Conservation (phyloP, 1,140 invertebrate species). For the Magallana gigas region DNA sequence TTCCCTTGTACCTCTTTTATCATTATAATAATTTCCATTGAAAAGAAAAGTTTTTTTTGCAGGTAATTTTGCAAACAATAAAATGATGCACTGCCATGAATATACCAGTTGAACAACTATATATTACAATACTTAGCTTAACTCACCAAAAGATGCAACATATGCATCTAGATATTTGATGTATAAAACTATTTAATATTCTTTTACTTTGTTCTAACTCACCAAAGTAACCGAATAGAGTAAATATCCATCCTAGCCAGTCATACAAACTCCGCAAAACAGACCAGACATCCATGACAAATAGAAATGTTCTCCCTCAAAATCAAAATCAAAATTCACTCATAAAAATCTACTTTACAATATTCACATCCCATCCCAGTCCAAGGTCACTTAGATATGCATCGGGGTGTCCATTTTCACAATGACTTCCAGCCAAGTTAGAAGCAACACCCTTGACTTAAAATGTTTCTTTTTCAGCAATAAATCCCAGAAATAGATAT, state of each 20-base stretch:
- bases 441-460: neutral
- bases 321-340: neutral
- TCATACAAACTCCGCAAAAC: neutral
- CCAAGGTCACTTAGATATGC: constrained; percentile 2
- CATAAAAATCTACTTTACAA: neutral
- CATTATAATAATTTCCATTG: too few species aligned
- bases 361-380: neutral
- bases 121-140: too few species aligned
- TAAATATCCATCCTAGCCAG: neutral
- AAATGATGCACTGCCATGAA: too few species aligned
- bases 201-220: neutral
- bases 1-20: too few species aligned
- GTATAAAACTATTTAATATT: too few species aligned
- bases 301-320: neutral
- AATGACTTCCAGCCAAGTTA: neutral
- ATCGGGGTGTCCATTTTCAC: constrained; percentile 20
- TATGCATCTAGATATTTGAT: too few species aligned
- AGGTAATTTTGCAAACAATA: too few species aligned
- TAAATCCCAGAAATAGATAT: neutral
- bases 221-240: constrained; percentile 20
- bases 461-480: constrained; percentile 7
- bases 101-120: too few species aligned
- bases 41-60: too few species aligned
- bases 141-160: too few species aligned
- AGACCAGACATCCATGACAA: neutral